Conservation (phyloP, 2,113 vertebrate species). For the Pampusana beccarii region DNA sequence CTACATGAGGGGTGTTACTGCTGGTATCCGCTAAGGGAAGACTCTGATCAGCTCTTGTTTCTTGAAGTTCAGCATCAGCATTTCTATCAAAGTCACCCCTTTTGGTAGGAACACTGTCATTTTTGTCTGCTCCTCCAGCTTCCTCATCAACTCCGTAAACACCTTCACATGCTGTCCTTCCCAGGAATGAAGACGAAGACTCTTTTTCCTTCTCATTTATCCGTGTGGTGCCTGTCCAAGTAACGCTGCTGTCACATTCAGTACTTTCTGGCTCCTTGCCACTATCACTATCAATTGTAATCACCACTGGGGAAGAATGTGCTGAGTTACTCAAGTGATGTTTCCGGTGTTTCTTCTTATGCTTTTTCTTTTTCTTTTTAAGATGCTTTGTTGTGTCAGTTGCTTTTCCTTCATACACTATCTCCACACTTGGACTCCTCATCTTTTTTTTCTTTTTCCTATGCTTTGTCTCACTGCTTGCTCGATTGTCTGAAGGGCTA, state of each 20-base stretch:
- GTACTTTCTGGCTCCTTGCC: conserved; percentile 72
- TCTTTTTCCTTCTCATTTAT: not conserved
- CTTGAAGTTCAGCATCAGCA: not conserved
- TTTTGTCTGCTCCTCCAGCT: conserved; percentile 12
- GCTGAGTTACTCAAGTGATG: conserved; percentile 55
- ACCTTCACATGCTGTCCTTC: conserved; percentile 40
- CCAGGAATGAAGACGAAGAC: conserved; percentile 1
- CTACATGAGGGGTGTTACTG: not conserved
- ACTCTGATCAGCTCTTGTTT: conserved; percentile 17
- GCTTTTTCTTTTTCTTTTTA: conserved; percentile 91
- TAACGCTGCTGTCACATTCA: conserved; percentile 17
- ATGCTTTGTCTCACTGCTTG: conserved; percentile 69
- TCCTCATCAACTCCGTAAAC: conserved; percentile 36
- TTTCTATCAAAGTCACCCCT: conserved; percentile 28
- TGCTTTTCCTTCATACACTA: conserved; percentile 80
- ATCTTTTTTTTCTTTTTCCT: conserved; percentile 79
- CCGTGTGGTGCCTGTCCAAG: conserved; percentile 3
- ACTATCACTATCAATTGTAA: conserved; percentile 88
- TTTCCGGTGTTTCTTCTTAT: conserved; percentile 86
- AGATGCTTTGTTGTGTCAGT: conserved; percentile 73
- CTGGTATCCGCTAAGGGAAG: conserved; percentile 11
- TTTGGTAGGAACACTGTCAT: not conserved
- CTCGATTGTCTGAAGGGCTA: conserved; percentile 67
- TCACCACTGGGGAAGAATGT: conserved; percentile 76
- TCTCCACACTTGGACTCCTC: conserved; percentile 85